phyloP scores from a whole-genome alignment of 92 coral and sea anemone genomes.

The Heteractis magnifica region DNA sequence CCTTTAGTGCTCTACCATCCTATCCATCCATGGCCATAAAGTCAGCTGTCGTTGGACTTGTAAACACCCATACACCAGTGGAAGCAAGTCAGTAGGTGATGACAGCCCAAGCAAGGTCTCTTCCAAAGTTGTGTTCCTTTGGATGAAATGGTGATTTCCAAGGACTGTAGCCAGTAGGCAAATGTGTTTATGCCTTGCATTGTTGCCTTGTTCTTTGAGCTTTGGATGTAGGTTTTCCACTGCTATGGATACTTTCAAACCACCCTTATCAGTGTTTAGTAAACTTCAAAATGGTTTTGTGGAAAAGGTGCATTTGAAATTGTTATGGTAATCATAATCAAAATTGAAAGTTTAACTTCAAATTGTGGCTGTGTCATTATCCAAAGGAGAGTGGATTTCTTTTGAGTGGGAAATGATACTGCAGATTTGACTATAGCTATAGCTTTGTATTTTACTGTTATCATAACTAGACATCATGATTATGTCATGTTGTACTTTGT shows the following conservation, averaged over 20 bases:
- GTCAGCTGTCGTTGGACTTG: slow-evolving; percentile 32
- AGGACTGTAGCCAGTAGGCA: background rate
- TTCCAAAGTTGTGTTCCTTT: background rate
- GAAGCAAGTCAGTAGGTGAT: slow-evolving; percentile 45
- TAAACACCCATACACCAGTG: slow-evolving; percentile 41
- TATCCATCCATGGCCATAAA: slow-evolving; percentile 67
- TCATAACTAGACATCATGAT: no score
- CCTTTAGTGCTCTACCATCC: slow-evolving; percentile 83
- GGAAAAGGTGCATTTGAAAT: background rate
- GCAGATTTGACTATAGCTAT: no score
- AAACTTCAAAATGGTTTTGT: background rate
- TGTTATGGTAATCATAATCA: background rate
- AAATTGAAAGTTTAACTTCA: background rate
- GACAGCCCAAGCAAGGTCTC: background rate
- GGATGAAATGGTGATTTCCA: background rate
- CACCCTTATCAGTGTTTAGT: background rate
- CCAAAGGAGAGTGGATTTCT: background rate
- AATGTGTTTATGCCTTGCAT: background rate
- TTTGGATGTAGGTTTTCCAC: background rate
- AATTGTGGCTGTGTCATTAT: background rate
- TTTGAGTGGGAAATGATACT: background rate
- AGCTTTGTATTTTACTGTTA: no score
- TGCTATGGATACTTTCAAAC: background rate
- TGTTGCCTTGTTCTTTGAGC: background rate
- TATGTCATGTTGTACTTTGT: no score